Base-by-base conservation (phyloP, 2,113 vertebrate genomes). In the Aspidoscelis tigris region DNA sequence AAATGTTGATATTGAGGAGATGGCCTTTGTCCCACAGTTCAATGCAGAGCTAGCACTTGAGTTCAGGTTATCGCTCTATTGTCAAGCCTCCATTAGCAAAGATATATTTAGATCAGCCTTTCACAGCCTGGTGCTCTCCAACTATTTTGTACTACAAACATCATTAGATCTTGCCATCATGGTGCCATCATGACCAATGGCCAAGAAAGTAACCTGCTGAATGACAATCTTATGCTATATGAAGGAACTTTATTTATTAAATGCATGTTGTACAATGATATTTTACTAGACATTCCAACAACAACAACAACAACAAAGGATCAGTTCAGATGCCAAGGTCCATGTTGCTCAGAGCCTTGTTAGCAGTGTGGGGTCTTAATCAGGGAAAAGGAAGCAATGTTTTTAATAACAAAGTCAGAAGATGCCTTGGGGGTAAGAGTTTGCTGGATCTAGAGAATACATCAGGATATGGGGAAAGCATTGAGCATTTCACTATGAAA, bases 1-100 rank as follows among this genome's bases (percentile, higher is more conserved):
- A 43, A 70, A 20, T 65, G 21, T 71, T 78, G 83, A 68, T 68
- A 64, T 53, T 44, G 33, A 78, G 39, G 76, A 79, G 76, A 7
- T 84, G 41, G 18, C 26, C 43, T 44, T 65, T 64, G 41, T 39
- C 18, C 68, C n/a, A 79, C 21, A n/a, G 53, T 72, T 33, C 44
- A 72, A 8, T 64, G 55, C 10, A 61, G 10, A 65, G 53, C 21
- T 39, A 65, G 12, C 11, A 72, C 10, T 78, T 9, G 72, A 50
- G 20, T 18, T 53, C 43, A 53, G 26, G 26, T 53, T 61, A 33
- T 71, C 16, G 61, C 24, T 26, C 44, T 65, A 43, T 18, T 83
- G 14, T 53, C 47, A 65, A 84, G 11, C 2, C 47, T 58, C 14
- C 50, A 55, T 53, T n/a, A 68, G 64, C 47, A 84, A 58, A 8